Percentiles rank a stretch among this genome's conserved stretches.
Evolutionary conservation across 2,113 vertebrate species (phyloP).

Genomic region (Pseudonaja textilis): DNA sequence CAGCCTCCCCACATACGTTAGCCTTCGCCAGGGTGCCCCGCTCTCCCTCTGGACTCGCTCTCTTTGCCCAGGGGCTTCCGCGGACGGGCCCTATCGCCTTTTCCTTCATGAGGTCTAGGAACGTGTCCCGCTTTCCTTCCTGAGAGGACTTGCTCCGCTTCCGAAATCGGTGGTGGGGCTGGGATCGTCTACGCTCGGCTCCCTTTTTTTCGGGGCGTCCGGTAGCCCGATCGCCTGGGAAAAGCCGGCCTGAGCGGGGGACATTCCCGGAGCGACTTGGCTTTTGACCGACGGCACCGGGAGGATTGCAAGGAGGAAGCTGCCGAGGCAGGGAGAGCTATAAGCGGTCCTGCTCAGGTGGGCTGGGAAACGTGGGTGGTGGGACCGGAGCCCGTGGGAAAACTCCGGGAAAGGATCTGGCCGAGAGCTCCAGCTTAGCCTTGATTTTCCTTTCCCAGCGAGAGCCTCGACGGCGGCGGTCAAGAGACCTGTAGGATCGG

Average conservation of each 20-base stretch:
- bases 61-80: neutral
- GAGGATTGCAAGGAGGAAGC: neutral
- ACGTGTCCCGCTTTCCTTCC: neutral
- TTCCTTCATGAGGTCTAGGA: neutral
- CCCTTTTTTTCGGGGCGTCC: neutral
- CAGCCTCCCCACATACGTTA: neutral
- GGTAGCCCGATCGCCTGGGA: neutral
- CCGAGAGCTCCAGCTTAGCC: neutral
- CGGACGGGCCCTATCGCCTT: neutral
- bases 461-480: neutral
- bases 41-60: neutral
- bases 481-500: neutral
- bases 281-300: neutral
- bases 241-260: neutral
- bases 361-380: neutral
- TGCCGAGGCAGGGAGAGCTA: neutral
- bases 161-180: neutral
- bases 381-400: neutral
- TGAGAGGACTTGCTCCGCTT: neutral
- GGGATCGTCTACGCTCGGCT: neutral
- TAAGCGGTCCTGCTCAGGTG: neutral
- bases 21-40: neutral
- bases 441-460: neutral
- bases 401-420: neutral
- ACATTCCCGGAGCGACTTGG: neutral